Percentiles rank a stretch among this genome's conserved stretches.
Evolutionary conservation across 2,797 vertebrate genomes (phyloP).

Genomic region (Pachyuromys duprasi): DNA sequence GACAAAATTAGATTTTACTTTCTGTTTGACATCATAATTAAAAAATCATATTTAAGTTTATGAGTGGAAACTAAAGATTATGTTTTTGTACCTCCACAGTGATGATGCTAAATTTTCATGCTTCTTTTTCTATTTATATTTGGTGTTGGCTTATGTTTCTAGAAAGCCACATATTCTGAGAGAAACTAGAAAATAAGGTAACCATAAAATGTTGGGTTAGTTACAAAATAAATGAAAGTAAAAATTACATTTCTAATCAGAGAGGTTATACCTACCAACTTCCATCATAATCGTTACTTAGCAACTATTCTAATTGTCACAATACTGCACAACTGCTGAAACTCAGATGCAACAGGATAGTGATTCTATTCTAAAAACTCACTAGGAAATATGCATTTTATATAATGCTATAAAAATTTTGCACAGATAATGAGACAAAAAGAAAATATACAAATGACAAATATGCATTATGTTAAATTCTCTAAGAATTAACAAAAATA

Average conservation of each 20-base stretch:
- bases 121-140: slow-evolving; percentile 19
- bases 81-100: slow-evolving; percentile 4
- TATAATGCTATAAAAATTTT: slow-evolving; percentile 27
- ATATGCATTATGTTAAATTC: background rate
- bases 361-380: slow-evolving; percentile 35
- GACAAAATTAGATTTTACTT: slow-evolving; percentile 47
- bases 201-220: slow-evolving; percentile 2
- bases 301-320: background rate
- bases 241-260: background rate
- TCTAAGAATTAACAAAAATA: background rate
- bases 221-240: slow-evolving; percentile 6
- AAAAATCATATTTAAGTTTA: slow-evolving; percentile 29
- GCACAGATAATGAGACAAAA: background rate
- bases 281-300: background rate
- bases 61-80: background rate
- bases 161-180: background rate
- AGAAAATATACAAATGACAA: background rate
- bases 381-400: slow-evolving; percentile 22
- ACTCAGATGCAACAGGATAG: slow-evolving; percentile 24
- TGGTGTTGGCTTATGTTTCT: background rate
- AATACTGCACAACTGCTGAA: background rate
- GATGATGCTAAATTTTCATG: background rate
- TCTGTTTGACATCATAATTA: background rate
- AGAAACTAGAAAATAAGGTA: slow-evolving; percentile 56
- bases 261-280: slow-evolving; percentile 1